Evolutionary conservation across 2,113 vertebrate species (phyloP).

Genomic region (Orthochromis malagaraziensis): DNA sequence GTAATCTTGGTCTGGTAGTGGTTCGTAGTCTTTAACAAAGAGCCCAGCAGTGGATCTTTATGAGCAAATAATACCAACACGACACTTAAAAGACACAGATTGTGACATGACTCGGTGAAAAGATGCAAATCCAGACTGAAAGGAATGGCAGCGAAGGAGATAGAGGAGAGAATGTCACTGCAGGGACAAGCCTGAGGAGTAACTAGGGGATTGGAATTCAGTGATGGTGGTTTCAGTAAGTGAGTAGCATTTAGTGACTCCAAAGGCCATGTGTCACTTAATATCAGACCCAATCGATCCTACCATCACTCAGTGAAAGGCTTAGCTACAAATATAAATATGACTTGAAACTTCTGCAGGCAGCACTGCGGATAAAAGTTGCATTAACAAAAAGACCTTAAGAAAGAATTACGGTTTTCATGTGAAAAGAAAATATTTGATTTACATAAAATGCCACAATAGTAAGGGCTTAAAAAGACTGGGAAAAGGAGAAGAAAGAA

Average conservation of each 20-base stretch:
- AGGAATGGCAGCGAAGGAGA: slow-evolving; percentile 12
- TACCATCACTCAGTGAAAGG: slow-evolving; percentile 33
- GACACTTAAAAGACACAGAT: background rate
- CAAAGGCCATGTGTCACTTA: slow-evolving; percentile 69
- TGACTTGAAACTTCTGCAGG: background rate
- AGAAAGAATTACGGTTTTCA: background rate
- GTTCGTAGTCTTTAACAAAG: background rate
- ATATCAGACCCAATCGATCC: slow-evolving; percentile 66
- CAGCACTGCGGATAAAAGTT: background rate
- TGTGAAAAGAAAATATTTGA: background rate
- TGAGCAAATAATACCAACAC: background rate
- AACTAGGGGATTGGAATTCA: slow-evolving; percentile 45
- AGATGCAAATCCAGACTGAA: slow-evolving; percentile 13
- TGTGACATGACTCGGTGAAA: background rate
- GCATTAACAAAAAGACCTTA: background rate
- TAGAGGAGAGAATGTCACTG: slow-evolving; percentile 4
- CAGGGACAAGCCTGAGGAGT: slow-evolving; percentile 19
- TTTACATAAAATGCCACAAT: background rate
- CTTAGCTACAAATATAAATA: background rate
- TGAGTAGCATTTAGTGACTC: slow-evolving; percentile 64
- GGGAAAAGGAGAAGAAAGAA: background rate
- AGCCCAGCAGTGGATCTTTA: background rate
- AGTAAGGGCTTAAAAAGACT: background rate
- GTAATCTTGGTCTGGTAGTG: background rate
- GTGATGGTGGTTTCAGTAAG: slow-evolving; percentile 31